Conservation (phyloP, 2,888 invertebrate genomes). For the Machimus atricapillus region DNA sequence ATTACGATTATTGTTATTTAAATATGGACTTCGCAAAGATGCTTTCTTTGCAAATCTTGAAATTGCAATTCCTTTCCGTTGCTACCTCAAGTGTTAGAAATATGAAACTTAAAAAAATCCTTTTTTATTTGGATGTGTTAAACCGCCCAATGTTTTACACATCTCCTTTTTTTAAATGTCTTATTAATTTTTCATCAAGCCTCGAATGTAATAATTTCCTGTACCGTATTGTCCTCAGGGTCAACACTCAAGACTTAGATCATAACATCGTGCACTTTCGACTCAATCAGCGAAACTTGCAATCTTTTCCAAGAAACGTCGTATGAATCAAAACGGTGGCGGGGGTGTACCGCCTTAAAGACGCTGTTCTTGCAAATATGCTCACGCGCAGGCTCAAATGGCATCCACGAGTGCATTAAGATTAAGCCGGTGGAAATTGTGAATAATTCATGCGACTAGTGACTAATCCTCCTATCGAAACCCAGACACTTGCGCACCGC, state of each 20-base stretch:
- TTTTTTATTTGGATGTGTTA: too few species aligned
- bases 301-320: background rate
- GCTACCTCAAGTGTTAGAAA: too few species aligned
- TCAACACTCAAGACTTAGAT: background rate
- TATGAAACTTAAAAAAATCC: too few species aligned
- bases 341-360: background rate
- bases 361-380: background rate
- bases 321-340: background rate
- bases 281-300: background rate
- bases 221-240: background rate
- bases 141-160: too few species aligned
- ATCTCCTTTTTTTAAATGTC: too few species aligned
- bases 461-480: conserved; percentile 27
- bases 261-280: background rate
- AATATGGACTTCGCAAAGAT: too few species aligned
- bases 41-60: too few species aligned
- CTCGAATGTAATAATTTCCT: background rate
- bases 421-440: conserved; percentile 14
- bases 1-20: too few species aligned
- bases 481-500: background rate
- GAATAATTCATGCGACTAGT: conserved; percentile 19
- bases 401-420: conserved; percentile 4
- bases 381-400: background rate
- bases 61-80: too few species aligned
- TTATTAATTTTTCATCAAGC: too few species aligned